phyloP scores from a whole-genome alignment of 2,797 vertebrate genomes.

The Natrix natrix region DNA sequence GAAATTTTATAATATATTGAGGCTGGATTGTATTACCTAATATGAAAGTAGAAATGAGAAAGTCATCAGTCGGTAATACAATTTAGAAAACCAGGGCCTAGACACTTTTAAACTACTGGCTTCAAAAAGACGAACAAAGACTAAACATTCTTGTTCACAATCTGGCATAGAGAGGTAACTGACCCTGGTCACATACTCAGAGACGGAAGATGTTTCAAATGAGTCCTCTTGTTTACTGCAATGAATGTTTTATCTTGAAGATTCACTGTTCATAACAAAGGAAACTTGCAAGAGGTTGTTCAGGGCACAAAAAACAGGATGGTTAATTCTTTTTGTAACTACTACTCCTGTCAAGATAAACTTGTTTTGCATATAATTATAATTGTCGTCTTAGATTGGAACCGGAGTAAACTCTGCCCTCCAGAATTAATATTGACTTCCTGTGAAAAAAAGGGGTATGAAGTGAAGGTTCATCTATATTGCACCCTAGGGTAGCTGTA shows the following conservation, averaged over 20 bases:
- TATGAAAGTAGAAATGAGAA: background rate
- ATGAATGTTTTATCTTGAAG: background rate
- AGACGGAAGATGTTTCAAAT: background rate
- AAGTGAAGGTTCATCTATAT: background rate
- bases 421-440: background rate
- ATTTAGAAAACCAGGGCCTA: background rate
- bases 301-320: background rate
- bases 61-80: background rate
- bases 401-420: background rate
- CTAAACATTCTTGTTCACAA: background rate
- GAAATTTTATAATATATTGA: background rate
- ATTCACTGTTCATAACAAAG: background rate
- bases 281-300: background rate
- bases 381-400: background rate
- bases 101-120: background rate
- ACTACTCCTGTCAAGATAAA: background rate
- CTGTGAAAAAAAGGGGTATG: background rate
- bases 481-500: background rate
- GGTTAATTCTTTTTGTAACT: background rate
- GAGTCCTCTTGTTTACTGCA: background rate
- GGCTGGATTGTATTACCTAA: background rate
- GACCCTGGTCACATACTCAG: accelerated
- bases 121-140: background rate
- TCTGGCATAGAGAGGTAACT: background rate
- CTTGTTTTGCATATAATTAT: background rate